Conservation (phyloP, 2,888 invertebrate species). For the Chalcis sispes region DNA sequence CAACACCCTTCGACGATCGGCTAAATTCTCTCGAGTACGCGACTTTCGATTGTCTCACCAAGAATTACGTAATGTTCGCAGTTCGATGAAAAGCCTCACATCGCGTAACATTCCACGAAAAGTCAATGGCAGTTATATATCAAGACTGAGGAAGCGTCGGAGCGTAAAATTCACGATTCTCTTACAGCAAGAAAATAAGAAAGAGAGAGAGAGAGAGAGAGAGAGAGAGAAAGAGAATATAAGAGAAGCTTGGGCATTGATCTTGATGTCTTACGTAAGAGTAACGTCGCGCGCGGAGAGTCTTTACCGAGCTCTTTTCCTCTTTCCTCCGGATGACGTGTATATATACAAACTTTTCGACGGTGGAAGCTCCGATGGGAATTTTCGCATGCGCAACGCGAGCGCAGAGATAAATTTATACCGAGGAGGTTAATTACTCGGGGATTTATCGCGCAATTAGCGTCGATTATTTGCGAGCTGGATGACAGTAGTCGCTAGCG, state of each 20-base stretch:
- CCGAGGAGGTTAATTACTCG: conserved; percentile 9
- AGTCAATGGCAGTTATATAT: conserved; percentile 57
- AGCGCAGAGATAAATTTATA: conserved; percentile 19
- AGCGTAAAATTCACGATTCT: conserved; percentile 60
- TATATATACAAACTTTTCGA: not conserved
- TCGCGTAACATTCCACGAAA: conserved; percentile 29
- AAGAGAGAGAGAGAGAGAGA: not conserved
- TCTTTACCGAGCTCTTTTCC: conserved; percentile 3
- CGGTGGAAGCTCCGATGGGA: not conserved
- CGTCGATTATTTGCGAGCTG: conserved; percentile 33
- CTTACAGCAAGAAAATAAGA: not conserved
- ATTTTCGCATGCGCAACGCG: conserved; percentile 8
- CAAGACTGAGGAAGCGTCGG: conserved; percentile 40
- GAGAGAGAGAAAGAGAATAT: not conserved
- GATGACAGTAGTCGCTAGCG: too few relatives aligned
- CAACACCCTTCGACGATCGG: too few relatives aligned
- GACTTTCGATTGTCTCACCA: too few relatives aligned
- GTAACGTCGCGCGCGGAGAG: conserved; percentile 10
- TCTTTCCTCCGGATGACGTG: not conserved
- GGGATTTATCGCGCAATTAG: conserved; percentile 44
- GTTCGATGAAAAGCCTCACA: too few relatives aligned
- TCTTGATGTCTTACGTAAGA: conserved; percentile 56
- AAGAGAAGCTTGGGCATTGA: conserved; percentile 53
- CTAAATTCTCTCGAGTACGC: too few relatives aligned
- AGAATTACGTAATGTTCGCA: too few relatives aligned